These are phyloP conservation scores for Cotesia chilonis DNA, from an alignment of 1,140 invertebrate species.

Conservation along the genomic window DNA sequence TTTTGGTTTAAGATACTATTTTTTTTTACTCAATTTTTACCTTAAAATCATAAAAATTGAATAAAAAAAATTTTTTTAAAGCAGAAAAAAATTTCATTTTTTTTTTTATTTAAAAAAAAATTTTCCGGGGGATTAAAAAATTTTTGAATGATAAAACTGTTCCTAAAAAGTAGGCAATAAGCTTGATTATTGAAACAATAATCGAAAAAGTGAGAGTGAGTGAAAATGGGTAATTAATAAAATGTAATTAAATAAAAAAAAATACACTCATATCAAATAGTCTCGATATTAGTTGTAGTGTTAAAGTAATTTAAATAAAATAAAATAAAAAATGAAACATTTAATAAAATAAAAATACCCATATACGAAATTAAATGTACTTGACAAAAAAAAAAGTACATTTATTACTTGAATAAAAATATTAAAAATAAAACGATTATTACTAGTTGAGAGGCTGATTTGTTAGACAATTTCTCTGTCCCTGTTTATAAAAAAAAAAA, in stretches of 20 bases:
- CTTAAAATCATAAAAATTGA: too few relatives aligned
- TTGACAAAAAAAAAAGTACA: background rate
- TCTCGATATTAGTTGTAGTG: constrained; percentile 62
- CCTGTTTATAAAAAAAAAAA: constrained; percentile 58
- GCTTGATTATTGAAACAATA: constrained; percentile 35
- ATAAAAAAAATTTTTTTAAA: constrained; percentile 24
- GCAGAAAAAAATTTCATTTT: constrained; percentile 35
- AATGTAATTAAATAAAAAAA: constrained; percentile 43
- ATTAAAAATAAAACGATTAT: constrained; percentile 46
- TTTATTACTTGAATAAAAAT: constrained; percentile 18
- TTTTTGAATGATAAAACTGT: constrained; percentile 63
- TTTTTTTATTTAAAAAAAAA: too few relatives aligned
- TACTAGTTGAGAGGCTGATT: constrained; percentile 60
- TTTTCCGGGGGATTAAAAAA: too few relatives aligned
- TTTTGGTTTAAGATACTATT: too few relatives aligned
- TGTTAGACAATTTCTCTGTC: constrained; percentile 64
- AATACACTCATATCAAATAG: constrained; percentile 63
- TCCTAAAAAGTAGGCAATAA: constrained; percentile 67
- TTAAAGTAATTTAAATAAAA: constrained; percentile 48
- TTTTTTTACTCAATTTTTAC: too few relatives aligned
- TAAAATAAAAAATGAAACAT: constrained; percentile 4
- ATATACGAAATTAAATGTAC: background rate
- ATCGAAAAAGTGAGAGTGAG: constrained; percentile 41
- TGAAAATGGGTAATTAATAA: constrained; percentile 43
- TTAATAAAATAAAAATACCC: constrained; percentile 12